A percentile compares a stretch with the other conserved stretches of the same genome.
phyloP scores from a whole-genome alignment of 1,140 invertebrate genomes.

The Telenomus remus region DNA sequence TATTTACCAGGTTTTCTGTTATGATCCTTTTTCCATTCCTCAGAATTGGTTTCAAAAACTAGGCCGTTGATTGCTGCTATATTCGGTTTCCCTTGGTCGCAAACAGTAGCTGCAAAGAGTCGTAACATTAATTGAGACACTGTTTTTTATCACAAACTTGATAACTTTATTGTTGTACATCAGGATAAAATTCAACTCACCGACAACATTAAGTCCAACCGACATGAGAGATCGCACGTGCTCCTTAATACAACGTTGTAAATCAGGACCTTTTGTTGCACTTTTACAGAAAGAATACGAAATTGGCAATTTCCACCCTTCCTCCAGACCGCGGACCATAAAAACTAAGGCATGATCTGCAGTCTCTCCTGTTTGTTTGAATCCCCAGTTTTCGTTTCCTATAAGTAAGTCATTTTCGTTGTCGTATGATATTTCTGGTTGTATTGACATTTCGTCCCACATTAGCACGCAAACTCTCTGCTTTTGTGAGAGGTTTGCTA shows the following conservation, averaged over 20 bases:
- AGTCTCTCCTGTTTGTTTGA: background rate
- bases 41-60: background rate
- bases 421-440: constrained; percentile 12
- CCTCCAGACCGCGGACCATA: constrained; percentile 12
- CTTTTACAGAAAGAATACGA: constrained; percentile 11
- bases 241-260: constrained; percentile 11
- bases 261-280: background rate
- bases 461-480: constrained; percentile 17
- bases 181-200: background rate
- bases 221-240: background rate
- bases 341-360: constrained; percentile 16
- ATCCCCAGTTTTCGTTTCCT: constrained; percentile 17
- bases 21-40: no score
- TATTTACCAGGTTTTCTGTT: no score
- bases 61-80: constrained; percentile 17
- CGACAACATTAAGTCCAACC: constrained; percentile 1
- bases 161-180: background rate
- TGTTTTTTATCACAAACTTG: no score
- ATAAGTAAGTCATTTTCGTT: background rate
- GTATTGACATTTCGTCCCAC: constrained; percentile 18
- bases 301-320: constrained; percentile 14
- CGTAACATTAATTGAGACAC: background rate
- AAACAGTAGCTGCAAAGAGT: constrained; percentile 15
- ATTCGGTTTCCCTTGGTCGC: constrained; percentile 35
- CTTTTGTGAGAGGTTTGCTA: background rate